Evolutionary conservation across 2,888 invertebrate species (phyloP).

Genomic region (Sipha maydis): DNA sequence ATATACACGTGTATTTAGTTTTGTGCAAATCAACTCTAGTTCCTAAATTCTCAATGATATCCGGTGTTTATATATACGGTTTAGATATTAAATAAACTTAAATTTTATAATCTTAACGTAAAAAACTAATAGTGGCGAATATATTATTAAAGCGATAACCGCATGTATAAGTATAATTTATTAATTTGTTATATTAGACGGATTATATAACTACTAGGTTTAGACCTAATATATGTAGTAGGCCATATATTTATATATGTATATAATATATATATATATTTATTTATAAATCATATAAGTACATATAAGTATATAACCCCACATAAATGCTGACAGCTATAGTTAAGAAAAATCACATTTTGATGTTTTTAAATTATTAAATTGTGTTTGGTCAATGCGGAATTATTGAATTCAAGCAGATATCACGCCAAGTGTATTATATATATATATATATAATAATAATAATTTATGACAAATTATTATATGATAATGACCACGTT

Average conservation of each 20-base stretch:
- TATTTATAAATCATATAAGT: not conserved
- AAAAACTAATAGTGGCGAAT: not conserved
- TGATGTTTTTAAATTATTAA: not conserved
- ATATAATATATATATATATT: no score
- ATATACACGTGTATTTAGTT: no score
- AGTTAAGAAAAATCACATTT: slow-evolving; percentile 10
- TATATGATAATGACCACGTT: not conserved
- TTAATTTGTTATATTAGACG: not conserved
- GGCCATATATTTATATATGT: not conserved
- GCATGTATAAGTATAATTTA: not conserved
- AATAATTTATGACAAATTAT: not conserved
- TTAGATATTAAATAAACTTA: not conserved
- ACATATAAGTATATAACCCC: no score
- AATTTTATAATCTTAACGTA: not conserved
- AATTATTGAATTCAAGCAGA: not conserved
- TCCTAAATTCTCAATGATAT: not conserved
- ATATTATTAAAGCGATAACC: not conserved
- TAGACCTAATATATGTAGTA: not conserved
- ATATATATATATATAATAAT: not conserved
- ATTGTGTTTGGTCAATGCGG: not conserved
- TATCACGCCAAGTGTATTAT: not conserved
- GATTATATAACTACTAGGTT: not conserved
- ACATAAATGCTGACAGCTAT: not conserved
- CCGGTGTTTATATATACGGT: not conserved
- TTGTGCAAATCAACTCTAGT: not conserved